These are phyloP conservation scores for Falcaria lacertinaria DNA, from an alignment of 2,888 invertebrate genomes.

Conservation along the genomic window DNA sequence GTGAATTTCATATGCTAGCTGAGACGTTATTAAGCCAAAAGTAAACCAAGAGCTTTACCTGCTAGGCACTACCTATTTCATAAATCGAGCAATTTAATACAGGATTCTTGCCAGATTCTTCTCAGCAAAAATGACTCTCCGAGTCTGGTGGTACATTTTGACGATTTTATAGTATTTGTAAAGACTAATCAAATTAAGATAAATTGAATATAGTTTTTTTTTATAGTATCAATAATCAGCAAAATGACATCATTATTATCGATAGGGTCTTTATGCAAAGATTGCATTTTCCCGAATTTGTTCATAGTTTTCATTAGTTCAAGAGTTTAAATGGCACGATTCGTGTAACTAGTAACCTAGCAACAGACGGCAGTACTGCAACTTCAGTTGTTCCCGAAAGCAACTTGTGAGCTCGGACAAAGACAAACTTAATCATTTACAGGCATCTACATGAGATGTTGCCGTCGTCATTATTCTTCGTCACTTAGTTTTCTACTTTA, in stretches of 20 bases:
- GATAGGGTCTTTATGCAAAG: no score
- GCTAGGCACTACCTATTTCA: slow-evolving; percentile 7
- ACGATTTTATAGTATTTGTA: no score
- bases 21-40: slow-evolving; percentile 41
- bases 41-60: slow-evolving; percentile 8
- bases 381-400: slow-evolving; percentile 31
- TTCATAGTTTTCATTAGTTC: no score
- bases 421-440: slow-evolving; percentile 31
- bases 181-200: no score
- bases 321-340: no score
- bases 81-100: neutral
- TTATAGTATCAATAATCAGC: no score
- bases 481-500: slow-evolving; percentile 5
- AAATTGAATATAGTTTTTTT: no score
- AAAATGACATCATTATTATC: no score
- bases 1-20: slow-evolving; percentile 32
- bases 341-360: slow-evolving; percentile 6
- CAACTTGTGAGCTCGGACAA: slow-evolving; percentile 38
- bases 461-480: slow-evolving; percentile 23
- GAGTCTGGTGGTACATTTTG: no score
- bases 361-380: slow-evolving; percentile 14
- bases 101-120: no score
- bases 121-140: no score
- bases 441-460: slow-evolving; percentile 27
- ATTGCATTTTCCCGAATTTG: no score